phyloP scores from a whole-genome alignment of 2,113 vertebrate species.

The Butorides virescens region DNA sequence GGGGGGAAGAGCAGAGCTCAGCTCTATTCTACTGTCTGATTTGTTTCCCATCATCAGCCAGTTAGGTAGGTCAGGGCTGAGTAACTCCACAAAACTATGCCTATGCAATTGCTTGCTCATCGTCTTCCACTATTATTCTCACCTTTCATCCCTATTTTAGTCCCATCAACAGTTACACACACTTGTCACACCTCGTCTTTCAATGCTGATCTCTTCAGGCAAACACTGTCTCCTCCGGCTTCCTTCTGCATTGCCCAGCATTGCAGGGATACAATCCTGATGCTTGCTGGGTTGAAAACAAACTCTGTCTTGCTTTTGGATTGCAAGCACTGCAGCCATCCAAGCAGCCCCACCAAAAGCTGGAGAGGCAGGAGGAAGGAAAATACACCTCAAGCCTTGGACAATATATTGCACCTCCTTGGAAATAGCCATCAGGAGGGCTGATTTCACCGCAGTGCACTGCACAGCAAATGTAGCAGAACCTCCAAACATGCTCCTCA shows the following conservation, averaged over 20 bases:
- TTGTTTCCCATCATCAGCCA: background rate
- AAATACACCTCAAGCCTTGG: constrained; percentile 16
- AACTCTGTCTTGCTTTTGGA: background rate
- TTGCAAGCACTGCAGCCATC: background rate
- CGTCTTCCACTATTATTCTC: background rate
- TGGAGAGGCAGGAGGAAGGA: constrained; percentile 29
- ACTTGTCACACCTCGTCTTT: background rate
- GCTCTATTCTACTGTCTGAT: background rate
- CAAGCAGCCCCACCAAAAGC: background rate
- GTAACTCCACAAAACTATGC: background rate
- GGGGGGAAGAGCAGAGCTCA: background rate
- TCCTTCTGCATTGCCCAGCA: background rate
- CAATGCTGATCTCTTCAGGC: background rate
- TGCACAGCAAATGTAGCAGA: background rate
- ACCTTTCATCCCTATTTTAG: background rate
- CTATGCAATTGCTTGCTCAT: background rate
- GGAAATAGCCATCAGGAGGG: background rate
- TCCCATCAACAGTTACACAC: background rate
- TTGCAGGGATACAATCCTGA: background rate
- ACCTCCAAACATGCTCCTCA: background rate
- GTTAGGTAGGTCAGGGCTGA: background rate
- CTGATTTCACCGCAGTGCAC: background rate
- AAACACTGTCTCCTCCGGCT: background rate
- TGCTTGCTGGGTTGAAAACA: background rate
- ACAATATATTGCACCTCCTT: background rate